A percentile compares a stretch with the other conserved stretches of the same genome.
phyloP scores from a whole-genome alignment of 2,888 invertebrate species.

The Cheilosia grossa region DNA sequence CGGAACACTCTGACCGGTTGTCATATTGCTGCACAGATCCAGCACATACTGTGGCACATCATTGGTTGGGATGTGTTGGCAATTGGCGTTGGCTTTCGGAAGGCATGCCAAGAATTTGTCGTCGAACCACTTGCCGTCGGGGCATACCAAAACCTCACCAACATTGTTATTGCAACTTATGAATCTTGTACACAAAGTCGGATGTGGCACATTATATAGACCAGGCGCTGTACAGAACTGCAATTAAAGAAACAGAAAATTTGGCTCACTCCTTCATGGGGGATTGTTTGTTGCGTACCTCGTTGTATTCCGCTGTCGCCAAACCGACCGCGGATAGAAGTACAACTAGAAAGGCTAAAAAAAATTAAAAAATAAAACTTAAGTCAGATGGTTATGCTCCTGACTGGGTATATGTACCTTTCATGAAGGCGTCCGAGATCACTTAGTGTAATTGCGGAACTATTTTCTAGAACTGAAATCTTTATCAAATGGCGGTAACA shows the following conservation, averaged over 20 bases:
- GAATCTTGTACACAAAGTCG: conserved; percentile 46
- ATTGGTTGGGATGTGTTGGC: neutral
- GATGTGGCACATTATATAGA: conserved; percentile 35
- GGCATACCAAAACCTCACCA: neutral
- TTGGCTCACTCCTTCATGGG: neutral
- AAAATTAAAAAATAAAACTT: neutral
- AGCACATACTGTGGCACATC: conserved; percentile 36
- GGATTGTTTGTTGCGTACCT: conserved; percentile 6
- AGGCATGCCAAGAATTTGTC: neutral
- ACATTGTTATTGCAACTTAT: conserved; percentile 35
- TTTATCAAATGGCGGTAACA: conserved; percentile 35
- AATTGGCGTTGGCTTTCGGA: neutral
- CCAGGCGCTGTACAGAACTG: conserved; percentile 38
- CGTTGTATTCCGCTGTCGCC: neutral
- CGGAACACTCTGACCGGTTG: conserved; percentile 40
- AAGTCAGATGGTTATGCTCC: neutral
- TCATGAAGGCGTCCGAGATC: conserved; percentile 40
- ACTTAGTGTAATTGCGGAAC: conserved; percentile 18
- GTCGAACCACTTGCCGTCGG: conserved; percentile 34
- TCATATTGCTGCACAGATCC: conserved; percentile 7
- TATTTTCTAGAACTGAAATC: conserved; percentile 51
- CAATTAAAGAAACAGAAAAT: neutral
- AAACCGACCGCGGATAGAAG: conserved; percentile 10
- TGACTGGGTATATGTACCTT: conserved; percentile 37
- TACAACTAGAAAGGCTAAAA: conserved; percentile 40